Base-by-base conservation (phyloP, 1,140 invertebrate species). In the Armadillidium nasatum region DNA sequence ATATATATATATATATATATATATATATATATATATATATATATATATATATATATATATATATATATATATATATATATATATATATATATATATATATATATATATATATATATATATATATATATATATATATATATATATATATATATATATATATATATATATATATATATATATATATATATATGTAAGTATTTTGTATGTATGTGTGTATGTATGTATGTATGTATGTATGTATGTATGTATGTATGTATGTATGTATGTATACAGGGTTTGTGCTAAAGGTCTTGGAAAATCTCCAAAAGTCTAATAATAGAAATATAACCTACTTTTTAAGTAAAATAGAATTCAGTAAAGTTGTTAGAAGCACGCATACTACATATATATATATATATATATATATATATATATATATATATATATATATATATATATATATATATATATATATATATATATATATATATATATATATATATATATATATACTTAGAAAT, bases 151-250 rank as follows among this genome's bases (percentile, higher is more conserved):
- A 19, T 69, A 21, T 69, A 23, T 69, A 69, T 21, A 23, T 69
- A 69, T 69, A 23, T 69, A 69, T 69, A 23, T 69, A 69, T 69
- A 23, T 69, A 69, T 69, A 19, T 69, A 21, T 69, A 23, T 69
- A 21, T 69, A 19, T 23, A 21, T n/a, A n/a, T n/a, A n/a, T n/a
- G n/a, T n/a, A n/a, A n/a, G n/a, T n/a, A n/a, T n/a, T n/a, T n/a
- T 70, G 21, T 33, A 70, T 70, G 22, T 33, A 70, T 70, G 68
- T 33, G 10, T 70, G 68, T 33, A 23, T 70, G 68, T 70, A 23
- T 70, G 22, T 70, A 70, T 70, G 22, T 70, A 70, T 70, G 22
- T 70, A 70, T 70, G 68, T 70, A 23, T 70, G 68, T 70, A 23
- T 70, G 22, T 70, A 70, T 70, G 22, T 70, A 70, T 70, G 22